Evolutionary conservation across 2,797 vertebrate species (phyloP).

Genomic region (Diglossa cyanea): DNA sequence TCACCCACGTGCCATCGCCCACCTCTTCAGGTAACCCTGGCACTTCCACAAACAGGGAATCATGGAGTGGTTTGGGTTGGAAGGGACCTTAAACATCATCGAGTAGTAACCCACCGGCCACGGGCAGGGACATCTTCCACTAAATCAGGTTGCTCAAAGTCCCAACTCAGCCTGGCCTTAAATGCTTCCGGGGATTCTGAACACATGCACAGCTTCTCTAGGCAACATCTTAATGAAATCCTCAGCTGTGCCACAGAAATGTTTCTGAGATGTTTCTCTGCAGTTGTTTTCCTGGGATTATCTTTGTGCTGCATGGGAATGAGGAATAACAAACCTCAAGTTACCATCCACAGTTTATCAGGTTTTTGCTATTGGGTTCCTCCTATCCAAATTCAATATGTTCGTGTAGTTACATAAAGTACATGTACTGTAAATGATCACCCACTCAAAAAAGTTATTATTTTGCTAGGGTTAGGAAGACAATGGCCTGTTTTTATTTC

Average conservation of each 20-base stretch:
- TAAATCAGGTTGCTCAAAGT: not conserved
- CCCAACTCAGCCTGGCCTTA: not conserved
- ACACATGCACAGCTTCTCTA: not conserved
- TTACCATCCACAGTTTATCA: not conserved
- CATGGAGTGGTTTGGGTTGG: not conserved
- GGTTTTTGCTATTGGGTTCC: not conserved
- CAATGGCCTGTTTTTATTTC: not conserved
- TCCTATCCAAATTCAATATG: not conserved
- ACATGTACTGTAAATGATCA: not conserved
- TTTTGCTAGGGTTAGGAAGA: not conserved
- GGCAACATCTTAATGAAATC: not conserved
- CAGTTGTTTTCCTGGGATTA: not conserved
- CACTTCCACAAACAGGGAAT: not conserved
- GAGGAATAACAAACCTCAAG: not conserved
- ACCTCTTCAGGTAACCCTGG: slow-evolving; percentile 83
- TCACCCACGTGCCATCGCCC: slow-evolving; percentile 92
- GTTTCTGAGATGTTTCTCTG: not conserved
- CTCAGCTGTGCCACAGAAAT: not conserved
- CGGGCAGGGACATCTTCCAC: not conserved
- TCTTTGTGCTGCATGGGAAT: not conserved
- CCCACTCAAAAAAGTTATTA: not conserved
- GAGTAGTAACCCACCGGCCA: accelerated
- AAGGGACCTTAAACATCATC: not conserved
- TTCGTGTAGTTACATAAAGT: not conserved
- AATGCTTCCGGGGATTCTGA: not conserved